These are phyloP conservation scores for Eupithecia vulgata DNA, from an alignment of 2,888 invertebrate species.

Conservation along the genomic window DNA sequence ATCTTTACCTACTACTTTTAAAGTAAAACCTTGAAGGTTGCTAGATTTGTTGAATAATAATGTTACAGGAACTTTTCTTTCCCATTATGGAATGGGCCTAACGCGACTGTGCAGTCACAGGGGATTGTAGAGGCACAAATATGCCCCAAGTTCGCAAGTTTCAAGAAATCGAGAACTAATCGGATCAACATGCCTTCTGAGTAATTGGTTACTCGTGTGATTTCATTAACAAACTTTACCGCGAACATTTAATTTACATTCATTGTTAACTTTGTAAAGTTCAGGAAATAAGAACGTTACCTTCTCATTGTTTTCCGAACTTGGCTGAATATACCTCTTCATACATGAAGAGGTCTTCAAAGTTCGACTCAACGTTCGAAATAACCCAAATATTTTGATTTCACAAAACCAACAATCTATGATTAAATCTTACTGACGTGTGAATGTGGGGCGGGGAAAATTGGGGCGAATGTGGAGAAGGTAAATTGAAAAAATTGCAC, in stretches of 20 bases:
- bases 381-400: too few relatives aligned
- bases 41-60: background rate
- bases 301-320: too few relatives aligned
- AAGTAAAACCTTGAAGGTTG: background rate
- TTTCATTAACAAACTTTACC: background rate
- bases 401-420: too few relatives aligned
- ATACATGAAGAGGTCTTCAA: too few relatives aligned
- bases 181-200: conserved; percentile 6
- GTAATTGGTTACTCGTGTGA: conserved; percentile 16
- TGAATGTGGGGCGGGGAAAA: too few relatives aligned
- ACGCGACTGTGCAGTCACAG: conserved; percentile 9
- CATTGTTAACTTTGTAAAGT: background rate
- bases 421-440: too few relatives aligned
- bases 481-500: too few relatives aligned
- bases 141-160: conserved; percentile 30
- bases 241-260: background rate
- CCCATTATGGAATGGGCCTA: background rate
- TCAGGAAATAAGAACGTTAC: background rate
- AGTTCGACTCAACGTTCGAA: too few relatives aligned
- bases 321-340: too few relatives aligned
- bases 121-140: conserved; percentile 46
- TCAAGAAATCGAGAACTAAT: conserved; percentile 19
- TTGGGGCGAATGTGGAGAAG: too few relatives aligned
- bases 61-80: background rate
- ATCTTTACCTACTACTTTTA: background rate